A percentile compares a stretch with the other conserved stretches of the same genome.
These are phyloP conservation scores for Takifugu flavidus DNA, from an alignment of 2,113 vertebrate species.

Conservation along the genomic window DNA sequence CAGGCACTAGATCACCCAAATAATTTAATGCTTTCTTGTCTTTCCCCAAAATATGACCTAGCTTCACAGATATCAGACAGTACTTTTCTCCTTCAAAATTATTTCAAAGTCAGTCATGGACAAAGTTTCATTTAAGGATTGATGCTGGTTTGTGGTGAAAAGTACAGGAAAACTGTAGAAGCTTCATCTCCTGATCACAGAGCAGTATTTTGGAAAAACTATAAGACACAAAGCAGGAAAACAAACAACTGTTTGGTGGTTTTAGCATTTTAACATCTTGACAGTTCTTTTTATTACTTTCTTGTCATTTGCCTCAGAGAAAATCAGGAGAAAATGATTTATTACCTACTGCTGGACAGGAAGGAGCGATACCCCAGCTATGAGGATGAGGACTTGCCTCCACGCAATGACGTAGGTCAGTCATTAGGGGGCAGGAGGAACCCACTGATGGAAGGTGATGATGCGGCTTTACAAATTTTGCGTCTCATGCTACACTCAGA, in stretches of 20 bases:
- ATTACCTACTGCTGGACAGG: conserved; percentile 88
- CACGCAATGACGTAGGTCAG: conserved; percentile 86
- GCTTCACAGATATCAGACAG: background rate
- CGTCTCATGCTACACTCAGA: too few species aligned
- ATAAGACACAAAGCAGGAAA: too few species aligned
- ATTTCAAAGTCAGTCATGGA: background rate
- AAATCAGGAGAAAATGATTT: conserved; percentile 95
- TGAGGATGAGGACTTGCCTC: conserved; percentile 89
- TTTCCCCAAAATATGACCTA: background rate
- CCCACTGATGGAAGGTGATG: background rate
- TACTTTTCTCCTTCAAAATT: background rate
- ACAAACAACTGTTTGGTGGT: background rate
- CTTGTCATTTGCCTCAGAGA: conserved; percentile 70
- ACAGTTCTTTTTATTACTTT: background rate
- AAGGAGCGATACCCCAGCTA: conserved; percentile 93
- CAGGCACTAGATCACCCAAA: background rate
- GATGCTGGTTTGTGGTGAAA: background rate
- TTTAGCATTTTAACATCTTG: background rate
- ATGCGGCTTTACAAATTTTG: too few species aligned
- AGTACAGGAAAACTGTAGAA: too few species aligned
- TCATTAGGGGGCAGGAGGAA: conserved; percentile 51
- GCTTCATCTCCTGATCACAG: too few species aligned
- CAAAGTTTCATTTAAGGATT: conserved; percentile 5
- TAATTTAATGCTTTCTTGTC: background rate
- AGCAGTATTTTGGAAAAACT: too few species aligned